These are phyloP conservation scores for Bufo bufo DNA, from an alignment of 2,113 vertebrate species.

Conservation along the genomic window DNA sequence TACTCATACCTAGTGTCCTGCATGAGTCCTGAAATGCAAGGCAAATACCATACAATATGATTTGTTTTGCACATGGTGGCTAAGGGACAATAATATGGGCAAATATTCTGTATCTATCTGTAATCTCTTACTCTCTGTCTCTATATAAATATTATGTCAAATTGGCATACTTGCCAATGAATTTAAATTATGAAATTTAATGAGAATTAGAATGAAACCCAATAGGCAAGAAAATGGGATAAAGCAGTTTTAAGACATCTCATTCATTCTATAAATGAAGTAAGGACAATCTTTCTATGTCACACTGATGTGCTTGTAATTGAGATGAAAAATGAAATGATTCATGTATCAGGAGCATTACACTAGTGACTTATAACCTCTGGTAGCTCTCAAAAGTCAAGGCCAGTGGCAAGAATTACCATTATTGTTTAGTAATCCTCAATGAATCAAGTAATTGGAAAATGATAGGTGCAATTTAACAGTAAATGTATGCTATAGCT, in stretches of 20 bases:
- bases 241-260: background rate
- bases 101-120: too few species aligned
- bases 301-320: conserved; percentile 15
- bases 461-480: conserved; percentile 21
- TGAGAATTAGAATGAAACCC: background rate
- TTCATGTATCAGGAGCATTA: conserved; percentile 1
- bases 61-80: background rate
- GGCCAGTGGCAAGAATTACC: background rate
- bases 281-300: conserved; percentile 4
- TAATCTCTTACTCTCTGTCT: too few species aligned
- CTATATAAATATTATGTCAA: background rate
- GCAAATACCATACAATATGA: background rate
- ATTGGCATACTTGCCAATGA: background rate
- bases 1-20: background rate
- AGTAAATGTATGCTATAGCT: background rate
- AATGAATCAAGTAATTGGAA: conserved; percentile 33
- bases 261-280: conserved; percentile 14
- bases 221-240: background rate
- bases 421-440: conserved; percentile 39
- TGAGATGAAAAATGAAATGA: conserved; percentile 39
- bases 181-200: background rate
- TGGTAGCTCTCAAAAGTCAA: conserved; percentile 16
- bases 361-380: conserved; percentile 7
- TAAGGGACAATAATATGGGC: background rate
- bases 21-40: background rate